Evolutionary conservation across 1,140 invertebrate species (phyloP).

Genomic region (Caenorhabditis latens): DNA sequence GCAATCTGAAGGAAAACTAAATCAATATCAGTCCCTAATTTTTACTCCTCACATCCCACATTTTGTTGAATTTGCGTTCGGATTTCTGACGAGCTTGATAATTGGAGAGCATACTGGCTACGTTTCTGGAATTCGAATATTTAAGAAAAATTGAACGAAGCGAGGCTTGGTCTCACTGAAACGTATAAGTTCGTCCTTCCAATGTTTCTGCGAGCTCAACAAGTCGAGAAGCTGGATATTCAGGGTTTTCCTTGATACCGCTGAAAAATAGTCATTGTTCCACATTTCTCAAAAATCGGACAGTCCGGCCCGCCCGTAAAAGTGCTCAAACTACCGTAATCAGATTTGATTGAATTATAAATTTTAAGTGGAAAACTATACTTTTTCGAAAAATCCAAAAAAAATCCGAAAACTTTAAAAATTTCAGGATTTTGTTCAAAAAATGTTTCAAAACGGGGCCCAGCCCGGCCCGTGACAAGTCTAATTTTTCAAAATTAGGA

Average conservation of each 20-base stretch:
- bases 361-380: too few relatives aligned
- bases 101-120: background rate
- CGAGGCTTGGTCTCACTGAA: background rate
- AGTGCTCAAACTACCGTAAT: too few relatives aligned
- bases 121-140: conserved; percentile 7
- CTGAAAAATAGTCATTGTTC: background rate
- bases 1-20: conserved; percentile 16
- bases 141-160: background rate
- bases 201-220: background rate
- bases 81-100: conserved; percentile 45
- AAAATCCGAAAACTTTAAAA: too few relatives aligned
- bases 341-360: too few relatives aligned
- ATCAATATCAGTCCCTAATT: background rate
- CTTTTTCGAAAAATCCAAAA: too few relatives aligned
- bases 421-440: too few relatives aligned
- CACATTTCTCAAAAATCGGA: too few relatives aligned
- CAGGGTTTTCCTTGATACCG: conserved; percentile 13
- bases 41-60: conserved; percentile 15
- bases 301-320: too few relatives aligned
- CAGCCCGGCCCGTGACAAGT: too few relatives aligned
- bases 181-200: conserved; percentile 16
- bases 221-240: conserved; percentile 7
- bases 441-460: too few relatives aligned
- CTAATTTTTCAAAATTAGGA: too few relatives aligned
- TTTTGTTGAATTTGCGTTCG: conserved; percentile 45